A percentile compares a stretch with the other conserved stretches of the same genome.
Conservation (phyloP, 1,140 invertebrate genomes). For the Brachionus asplanchnoidis region DNA sequence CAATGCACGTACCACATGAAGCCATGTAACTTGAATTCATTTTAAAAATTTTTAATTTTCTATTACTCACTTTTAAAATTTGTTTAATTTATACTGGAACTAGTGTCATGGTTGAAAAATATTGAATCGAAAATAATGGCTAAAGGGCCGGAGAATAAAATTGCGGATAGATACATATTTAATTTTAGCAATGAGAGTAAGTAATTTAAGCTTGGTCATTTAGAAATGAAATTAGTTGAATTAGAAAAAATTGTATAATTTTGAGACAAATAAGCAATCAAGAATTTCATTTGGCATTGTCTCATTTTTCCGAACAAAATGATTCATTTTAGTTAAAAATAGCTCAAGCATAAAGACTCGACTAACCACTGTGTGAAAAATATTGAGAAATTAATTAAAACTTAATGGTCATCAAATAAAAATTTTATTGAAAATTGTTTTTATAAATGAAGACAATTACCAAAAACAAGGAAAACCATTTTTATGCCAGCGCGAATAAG, state of each 20-base stretch:
- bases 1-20: neutral
- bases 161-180: neutral
- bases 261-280: neutral
- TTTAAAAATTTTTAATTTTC: neutral
- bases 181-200: neutral
- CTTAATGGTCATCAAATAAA: neutral
- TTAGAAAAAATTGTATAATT: neutral
- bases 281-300: neutral
- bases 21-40: neutral
- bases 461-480: constrained; percentile 12
- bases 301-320: neutral
- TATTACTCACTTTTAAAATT: neutral
- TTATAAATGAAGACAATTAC: neutral
- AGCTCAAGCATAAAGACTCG: neutral
- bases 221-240: neutral
- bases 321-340: neutral
- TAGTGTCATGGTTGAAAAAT: constrained; percentile 10
- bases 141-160: neutral
- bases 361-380: neutral
- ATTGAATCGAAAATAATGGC: neutral
- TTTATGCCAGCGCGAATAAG: neutral
- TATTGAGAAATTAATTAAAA: neutral
- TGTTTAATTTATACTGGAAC: neutral
- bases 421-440: constrained; percentile 7
- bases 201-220: neutral